Evolutionary conservation across 2,113 vertebrate species (phyloP), one percentile per base, ranked within the genome.

Genomic region (Scopus umbretta): DNA sequence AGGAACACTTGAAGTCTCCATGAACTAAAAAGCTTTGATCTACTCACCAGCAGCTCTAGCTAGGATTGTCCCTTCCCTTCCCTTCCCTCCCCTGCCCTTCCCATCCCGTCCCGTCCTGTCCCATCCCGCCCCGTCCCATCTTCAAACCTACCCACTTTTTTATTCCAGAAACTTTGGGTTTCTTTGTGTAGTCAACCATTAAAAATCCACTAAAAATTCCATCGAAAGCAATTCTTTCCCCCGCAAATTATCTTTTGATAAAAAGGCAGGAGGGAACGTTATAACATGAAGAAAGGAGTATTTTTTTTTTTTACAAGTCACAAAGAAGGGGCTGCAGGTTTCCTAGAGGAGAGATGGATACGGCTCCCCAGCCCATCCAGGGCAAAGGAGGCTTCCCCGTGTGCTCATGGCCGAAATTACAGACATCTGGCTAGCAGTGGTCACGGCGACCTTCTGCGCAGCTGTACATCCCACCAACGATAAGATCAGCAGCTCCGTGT

Each of bases 401-500:
- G 26, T 30, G 53, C 55, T 67, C 75, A 9, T 5, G 50, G 59
- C 47, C 70, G 42, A 32, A 63, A 32, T 55, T 11, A 10, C 13
- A 61, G 75, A 5, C 12, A 22, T 5, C 27, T 0, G 0, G n/a
- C 43, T 16, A 17, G 23, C 22, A 29, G 71, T 59, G 92, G 94
- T 80, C 92, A 82, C 82, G 6, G 18, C 0, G 27, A 93, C 90
- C 90, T 83, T 27, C 71, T 6, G 20, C 5, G 8, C 71, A 23
- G 22, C 4, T 10, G 53, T 22, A 8, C 6, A 0, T 53, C 81
- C 68, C 56, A 8, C 27, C 63, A 10, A 3, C 1, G 62, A 63
- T 85, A 76, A 27, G 74, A 32, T 87, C 94, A 82, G 82, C 79
- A 68, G 90, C 79, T 88, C 70, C 5, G 5, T 4, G 55, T 45